Conservation (phyloP, 2,113 vertebrate genomes). For the Nibea coibor region DNA sequence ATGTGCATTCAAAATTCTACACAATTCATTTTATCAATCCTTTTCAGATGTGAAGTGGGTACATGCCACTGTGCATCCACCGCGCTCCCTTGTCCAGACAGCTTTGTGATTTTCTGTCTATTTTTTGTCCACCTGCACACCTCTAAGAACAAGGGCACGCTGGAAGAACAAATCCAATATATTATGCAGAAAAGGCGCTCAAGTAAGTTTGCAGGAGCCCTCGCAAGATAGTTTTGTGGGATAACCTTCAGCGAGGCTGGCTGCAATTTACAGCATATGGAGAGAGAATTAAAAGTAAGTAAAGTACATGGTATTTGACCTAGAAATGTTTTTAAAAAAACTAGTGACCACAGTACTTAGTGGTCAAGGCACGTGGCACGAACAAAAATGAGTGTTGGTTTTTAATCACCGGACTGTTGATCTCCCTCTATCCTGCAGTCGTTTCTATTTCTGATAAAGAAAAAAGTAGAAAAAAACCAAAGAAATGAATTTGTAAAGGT, state of each 20-base stretch:
- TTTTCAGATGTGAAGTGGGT: slow-evolving; percentile 36
- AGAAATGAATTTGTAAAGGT: neutral
- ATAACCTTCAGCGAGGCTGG: slow-evolving; percentile 13
- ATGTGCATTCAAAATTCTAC: slow-evolving; percentile 41
- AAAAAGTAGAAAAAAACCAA: neutral
- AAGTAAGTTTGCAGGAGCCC: slow-evolving; percentile 17
- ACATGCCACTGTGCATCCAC: slow-evolving; percentile 2
- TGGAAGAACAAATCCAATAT: slow-evolving; percentile 29
- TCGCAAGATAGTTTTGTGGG: slow-evolving; percentile 13
- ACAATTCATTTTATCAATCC: slow-evolving; percentile 46
- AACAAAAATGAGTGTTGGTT: neutral
- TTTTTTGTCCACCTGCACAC: slow-evolving; percentile 27
- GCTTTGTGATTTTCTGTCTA: neutral
- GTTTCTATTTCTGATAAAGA: neutral
- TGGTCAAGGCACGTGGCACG: neutral
- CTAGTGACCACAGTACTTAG: neutral
- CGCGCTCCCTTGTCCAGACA: slow-evolving; percentile 2
- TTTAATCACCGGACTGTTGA: neutral
- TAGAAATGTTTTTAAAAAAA: neutral
- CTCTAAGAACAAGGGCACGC: neutral
- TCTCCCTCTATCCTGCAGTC: neutral
- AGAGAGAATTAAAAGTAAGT: neutral
- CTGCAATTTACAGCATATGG: neutral
- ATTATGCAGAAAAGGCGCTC: slow-evolving; percentile 43
- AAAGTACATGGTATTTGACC: neutral